phyloP scores from a whole-genome alignment of 2,113 vertebrate genomes.

The Butorides virescens region DNA sequence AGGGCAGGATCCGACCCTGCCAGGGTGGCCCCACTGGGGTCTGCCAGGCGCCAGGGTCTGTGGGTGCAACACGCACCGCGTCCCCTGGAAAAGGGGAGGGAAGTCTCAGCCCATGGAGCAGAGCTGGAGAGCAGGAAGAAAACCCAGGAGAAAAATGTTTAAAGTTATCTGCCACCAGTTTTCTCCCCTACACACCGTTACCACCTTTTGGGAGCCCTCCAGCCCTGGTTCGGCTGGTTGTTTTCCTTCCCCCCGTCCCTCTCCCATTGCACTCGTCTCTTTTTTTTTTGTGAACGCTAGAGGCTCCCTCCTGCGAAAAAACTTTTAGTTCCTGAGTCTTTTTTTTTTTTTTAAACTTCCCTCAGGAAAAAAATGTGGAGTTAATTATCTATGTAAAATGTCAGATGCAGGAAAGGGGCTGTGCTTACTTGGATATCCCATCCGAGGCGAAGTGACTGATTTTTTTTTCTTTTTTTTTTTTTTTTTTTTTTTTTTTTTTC shows the following conservation, averaged over 20 bases:
- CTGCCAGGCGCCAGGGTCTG: neutral
- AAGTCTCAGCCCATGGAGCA: neutral
- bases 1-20: neutral
- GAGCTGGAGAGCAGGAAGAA: neutral
- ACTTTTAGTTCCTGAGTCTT: conserved; percentile 35
- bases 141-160: neutral
- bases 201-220: neutral
- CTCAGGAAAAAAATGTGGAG: conserved; percentile 71
- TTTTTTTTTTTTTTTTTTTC: conserved; percentile 3
- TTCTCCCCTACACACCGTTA: neutral
- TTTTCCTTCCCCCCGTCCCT: neutral
- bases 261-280: neutral
- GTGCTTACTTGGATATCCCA: conserved; percentile 80
- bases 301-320: conserved; percentile 65
- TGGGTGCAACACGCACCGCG: neutral
- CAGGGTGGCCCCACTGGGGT: accelerated
- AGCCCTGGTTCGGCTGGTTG: neutral
- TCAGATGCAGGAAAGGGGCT: conserved; percentile 83
- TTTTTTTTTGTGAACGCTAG: conserved; percentile 67
- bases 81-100: neutral
- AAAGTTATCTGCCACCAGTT: neutral
- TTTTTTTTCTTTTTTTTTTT: neutral
- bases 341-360: conserved; percentile 49
- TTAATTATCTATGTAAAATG: conserved; percentile 80
- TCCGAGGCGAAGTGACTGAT: conserved; percentile 61